A percentile compares a stretch with the other conserved stretches of the same genome.
Conservation (phyloP, 2,797 vertebrate genomes). For the Coilia nasus region DNA sequence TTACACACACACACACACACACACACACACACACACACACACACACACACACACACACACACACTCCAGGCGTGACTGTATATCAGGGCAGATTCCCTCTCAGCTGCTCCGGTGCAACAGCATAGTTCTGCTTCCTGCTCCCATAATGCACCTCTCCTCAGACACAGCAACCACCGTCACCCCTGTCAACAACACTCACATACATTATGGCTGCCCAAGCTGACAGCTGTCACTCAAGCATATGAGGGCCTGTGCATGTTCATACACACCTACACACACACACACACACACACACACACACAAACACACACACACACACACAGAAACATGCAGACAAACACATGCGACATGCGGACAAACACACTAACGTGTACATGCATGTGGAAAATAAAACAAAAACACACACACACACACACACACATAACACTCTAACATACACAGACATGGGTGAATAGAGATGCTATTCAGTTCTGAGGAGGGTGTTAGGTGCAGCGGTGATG, state of each 20-base stretch:
- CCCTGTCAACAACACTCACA: background rate
- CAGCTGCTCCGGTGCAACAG: too few species aligned
- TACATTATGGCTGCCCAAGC: background rate
- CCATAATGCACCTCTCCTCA: slow-evolving; percentile 58
- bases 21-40: background rate
- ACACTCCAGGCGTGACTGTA: too few species aligned
- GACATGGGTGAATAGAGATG: too few species aligned
- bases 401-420: background rate
- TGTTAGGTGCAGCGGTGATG: too few species aligned
- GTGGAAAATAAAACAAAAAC: too few species aligned
- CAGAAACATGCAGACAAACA: background rate
- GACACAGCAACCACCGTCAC: background rate
- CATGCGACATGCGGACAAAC: background rate
- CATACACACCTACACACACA: background rate
- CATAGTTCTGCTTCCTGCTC: slow-evolving; percentile 41
- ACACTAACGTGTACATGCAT: too few species aligned
- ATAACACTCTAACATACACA: too few species aligned
- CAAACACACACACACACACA: background rate
- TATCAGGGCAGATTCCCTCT: too few species aligned
- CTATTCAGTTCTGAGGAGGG: too few species aligned
- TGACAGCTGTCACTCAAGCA: background rate
- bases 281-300: slow-evolving; percentile 39
- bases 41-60: background rate
- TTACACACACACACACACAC: background rate
- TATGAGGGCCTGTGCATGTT: background rate